Evolutionary conservation across 2,888 invertebrate species (phyloP), one percentile per base, ranked within the genome.

Genomic region (Dendrolimus houi): DNA sequence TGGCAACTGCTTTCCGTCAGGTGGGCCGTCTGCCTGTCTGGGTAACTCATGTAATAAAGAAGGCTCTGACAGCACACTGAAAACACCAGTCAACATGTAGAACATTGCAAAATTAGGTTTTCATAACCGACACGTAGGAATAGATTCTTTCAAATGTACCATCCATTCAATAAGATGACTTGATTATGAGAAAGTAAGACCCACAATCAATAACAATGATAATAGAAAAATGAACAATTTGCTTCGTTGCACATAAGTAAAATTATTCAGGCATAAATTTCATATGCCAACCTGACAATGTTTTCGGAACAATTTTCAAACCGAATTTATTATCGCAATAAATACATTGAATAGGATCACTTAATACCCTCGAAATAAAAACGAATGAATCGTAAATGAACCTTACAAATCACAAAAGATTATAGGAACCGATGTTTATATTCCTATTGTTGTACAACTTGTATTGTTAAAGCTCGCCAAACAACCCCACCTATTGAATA

Each of bases 351-450:
- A 47, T 47, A 47, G 47, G 12, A 47, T 47, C 47, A 47, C 47
- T 47, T 47, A 47, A 47, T 47, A 47, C 47, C 47, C 47, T 47
- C 47, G 47, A 47, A 47, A 47, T 47, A 47, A 47, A 47, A 47
- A 47, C 47, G 47, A 12, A 47, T 47, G 47, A 47, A 47, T 47
- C 9, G 47, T 47, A 47, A 47, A 47, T 47, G 47, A 47, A 47
- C 47, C 47, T 47, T 47, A 47, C 47, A 47, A 47, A 47, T 47
- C 72, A 81, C 81, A 84, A 81, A 81, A 78, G 74, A 75, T 74
- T 71, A 79, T 76, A 79, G 76, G 76, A 75, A 82, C 81, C 77
- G 79, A 81, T 85, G 84, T 87, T 86, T 85, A 87, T 86, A 83
- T 79, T 77, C 74, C 80, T 77, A 85, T 87, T 87, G 87, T 87